These are phyloP conservation scores for Julus scandinavius DNA, from an alignment of 2,888 invertebrate genomes.

Conservation along the genomic window DNA sequence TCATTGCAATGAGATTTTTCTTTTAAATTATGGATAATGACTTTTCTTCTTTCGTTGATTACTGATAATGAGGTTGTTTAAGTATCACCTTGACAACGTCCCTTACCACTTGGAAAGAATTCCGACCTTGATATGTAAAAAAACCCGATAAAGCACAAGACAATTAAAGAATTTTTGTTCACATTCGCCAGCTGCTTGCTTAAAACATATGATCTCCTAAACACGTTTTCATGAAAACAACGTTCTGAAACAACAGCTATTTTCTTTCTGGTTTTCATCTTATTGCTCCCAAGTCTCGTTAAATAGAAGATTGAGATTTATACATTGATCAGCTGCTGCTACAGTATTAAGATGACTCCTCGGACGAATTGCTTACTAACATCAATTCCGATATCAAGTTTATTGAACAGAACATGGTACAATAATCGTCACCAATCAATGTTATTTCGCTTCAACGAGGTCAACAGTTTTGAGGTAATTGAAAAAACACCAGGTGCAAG, in stretches of 20 bases:
- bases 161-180: constrained; percentile 11
- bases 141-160: background rate
- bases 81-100: background rate
- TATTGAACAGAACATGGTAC: too few relatives aligned
- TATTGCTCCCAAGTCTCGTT: too few relatives aligned
- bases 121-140: background rate
- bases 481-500: constrained; percentile 10
- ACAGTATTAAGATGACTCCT: background rate
- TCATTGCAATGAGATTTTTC: background rate
- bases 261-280: too few relatives aligned
- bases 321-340: background rate
- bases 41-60: too few relatives aligned
- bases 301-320: background rate
- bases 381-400: too few relatives aligned
- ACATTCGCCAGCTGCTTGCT: background rate
- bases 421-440: background rate
- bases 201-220: too few relatives aligned
- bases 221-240: too few relatives aligned
- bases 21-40: too few relatives aligned
- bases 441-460: background rate
- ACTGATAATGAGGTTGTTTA: background rate
- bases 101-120: background rate
- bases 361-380: background rate
- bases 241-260: too few relatives aligned
- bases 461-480: background rate